Base-by-base conservation (phyloP, 2,797 vertebrate species). In the Semaprochilodus insignis region DNA sequence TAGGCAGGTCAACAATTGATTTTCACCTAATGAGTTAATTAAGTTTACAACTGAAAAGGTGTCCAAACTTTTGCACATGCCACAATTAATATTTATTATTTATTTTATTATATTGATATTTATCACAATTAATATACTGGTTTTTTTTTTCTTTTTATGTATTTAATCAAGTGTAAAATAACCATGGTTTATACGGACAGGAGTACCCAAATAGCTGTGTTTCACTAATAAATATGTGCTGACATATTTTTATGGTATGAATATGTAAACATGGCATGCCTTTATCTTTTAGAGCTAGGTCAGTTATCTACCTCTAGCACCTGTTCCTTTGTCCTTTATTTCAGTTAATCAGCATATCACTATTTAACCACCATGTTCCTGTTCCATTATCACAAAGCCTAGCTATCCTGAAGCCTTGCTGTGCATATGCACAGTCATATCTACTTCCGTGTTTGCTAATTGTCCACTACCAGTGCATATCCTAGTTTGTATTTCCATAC, bases 321-420 rank as follows among this genome's bases (percentile, higher is more conserved):
- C 62, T 67, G 65, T 19, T 67, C 17, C 34, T 67, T 67, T 67
- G 65, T 67, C 40, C 65, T 19, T 67, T 40, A 17, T 67, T 67
- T 40, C 65, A 40, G 31, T 40, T 67, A 19, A 67, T 67, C 65
- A 67, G 3, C 16, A 10, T 36, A 17, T 67, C 65, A 67, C 17
- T 67, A 4, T 40, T 40, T 40, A 40, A 36, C 34, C 34, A 67
- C 7, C 23, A 21, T 40, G 31, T 66, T 66, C 31, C 31, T 10
- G 19, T 36, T 67, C 7, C 19, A 8, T 67, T 11, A 21, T 67
- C 17, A 65, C 14, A 65, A 65, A 65, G 16, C 27, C 25, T 16
- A 16, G 14, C 14, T 13, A 31, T 10, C 60, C 23, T 34, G 62
- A 1, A 34, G 25, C 27, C 62, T 65, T 21, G 17, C 6, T 40